Evolutionary conservation across 2,888 invertebrate genomes (phyloP), one percentile per base, ranked within the genome.

Genomic region (Plebejus anna): DNA sequence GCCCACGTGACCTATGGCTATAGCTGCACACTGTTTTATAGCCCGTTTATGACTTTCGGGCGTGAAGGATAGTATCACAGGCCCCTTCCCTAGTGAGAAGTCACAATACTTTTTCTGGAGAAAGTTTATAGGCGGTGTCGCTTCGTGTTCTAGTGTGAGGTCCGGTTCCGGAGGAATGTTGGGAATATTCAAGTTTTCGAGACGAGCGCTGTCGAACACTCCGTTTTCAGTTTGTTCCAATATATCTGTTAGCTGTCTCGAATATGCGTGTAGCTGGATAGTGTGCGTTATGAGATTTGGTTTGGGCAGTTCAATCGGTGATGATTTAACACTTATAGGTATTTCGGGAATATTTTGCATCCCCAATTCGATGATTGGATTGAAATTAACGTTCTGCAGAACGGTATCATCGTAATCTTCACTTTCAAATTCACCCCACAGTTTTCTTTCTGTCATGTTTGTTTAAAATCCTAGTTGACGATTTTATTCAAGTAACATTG

Each of bases 311-410:
- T 94, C 91, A 38, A 94, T 90, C 2, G 93, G 90, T 1, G 91
- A 89, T 1, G 92, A 91, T 83, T 94, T 92, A 1, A 92, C 92
- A 51, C 89, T 88, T 72, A 91, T 93, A 0, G 92, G 90, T 82
- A 92, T 91, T 85, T 94, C 94, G 1, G 94, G 92, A 76, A 94
- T 94, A 77, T 93, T 93, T 83, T 93, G 94, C 92, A 94, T 89
- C 7, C 94, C 94, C 71, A 94, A 84, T 82, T 94, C 94, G 75
- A 94, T 94, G 28, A 94, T 92, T 1, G 94, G 94, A 78, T 91
- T 92, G 79, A 94, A 94, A 80, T 94, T 94, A 2, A 94, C 94
- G 75, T 86, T 91, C 79, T 92, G 92, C 36, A 91, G 80, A 79
- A 91, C 80, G 1, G 87, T 84, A 75, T 91, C 89, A 75, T 92